Evolutionary conservation across 2,113 vertebrate genomes (phyloP), one percentile per base, ranked within the genome.

Genomic region (Calyptomena viridis): DNA sequence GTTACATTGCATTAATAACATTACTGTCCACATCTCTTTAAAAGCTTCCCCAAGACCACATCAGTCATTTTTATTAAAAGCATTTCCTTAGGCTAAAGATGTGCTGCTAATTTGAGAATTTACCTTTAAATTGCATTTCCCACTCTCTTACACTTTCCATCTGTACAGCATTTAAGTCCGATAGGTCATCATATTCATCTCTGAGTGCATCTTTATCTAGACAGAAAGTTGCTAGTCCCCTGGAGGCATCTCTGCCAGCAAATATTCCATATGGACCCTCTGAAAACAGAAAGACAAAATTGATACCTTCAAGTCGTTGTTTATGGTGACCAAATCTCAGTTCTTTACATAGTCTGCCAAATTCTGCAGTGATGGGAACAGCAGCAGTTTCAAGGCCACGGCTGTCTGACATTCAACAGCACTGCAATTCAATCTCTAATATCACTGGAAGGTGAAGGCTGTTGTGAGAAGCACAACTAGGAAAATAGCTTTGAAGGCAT

Each of bases 71-170:
- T 64, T 47, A 84, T 31, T 42, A 52, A 80, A 88, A 92, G 14
- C 58, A 74, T 89, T 95, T 82, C 69, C 76, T 92, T 81, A 81
- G 76, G 42, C 60, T 75, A 56, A 67, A 80, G n/a, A 83, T n/a
- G 14, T 50, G 77, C n/a, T 69, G 58, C 68, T 80, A 50, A 71
- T 90, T 77, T 71, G 73, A 94, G 75, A 74, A 81, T 72, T 97
- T 98, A 99, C 99, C 99, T 99, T 99, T 98, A 97, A 99, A 99
- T 97, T 99, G 99, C 99, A 99, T 99, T 98, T 99, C 99, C 99
- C 99, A 99, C 97, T 99, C 99, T 97, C 99, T 98, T 76, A 99
- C 99, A 83, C 99, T 99, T 97, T 99, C 99, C 99, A 99, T 99
- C 95, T 99, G 99, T 78, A 99, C 99, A 77, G 99, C 99, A 76